These are phyloP conservation scores for Zaprionus bogoriensis DNA, from an alignment of 2,888 invertebrate species.

Conservation along the genomic window DNA sequence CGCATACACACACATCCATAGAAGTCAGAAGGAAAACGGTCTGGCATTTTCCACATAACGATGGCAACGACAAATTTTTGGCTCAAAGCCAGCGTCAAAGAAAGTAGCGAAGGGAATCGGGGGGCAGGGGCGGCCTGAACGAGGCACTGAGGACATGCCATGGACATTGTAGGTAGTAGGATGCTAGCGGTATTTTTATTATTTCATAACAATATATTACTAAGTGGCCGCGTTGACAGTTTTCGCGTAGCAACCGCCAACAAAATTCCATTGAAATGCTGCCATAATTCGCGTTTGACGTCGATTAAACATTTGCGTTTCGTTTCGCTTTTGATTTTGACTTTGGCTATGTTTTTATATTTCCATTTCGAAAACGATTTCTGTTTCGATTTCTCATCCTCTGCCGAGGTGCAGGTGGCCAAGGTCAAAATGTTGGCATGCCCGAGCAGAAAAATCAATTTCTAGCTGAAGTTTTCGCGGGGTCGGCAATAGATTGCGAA, in stretches of 20 bases:
- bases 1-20: constrained; percentile 4
- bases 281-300: background rate
- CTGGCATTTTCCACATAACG: constrained; percentile 45
- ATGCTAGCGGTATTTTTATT: constrained; percentile 35
- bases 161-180: constrained; percentile 7
- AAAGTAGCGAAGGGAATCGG: background rate
- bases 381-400: background rate
- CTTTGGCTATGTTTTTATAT: constrained; percentile 19
- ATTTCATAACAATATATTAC: constrained; percentile 48
- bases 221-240: constrained; percentile 38
- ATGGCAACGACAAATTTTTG: constrained; percentile 39
- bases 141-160: constrained; percentile 11
- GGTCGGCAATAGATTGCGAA: constrained; percentile 7
- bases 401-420: constrained; percentile 43
- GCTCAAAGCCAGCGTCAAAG: constrained; percentile 49
- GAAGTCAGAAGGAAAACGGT: constrained; percentile 27
- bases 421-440: constrained; percentile 42
- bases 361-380: no score
- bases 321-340: background rate
- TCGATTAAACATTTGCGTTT: background rate
- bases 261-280: background rate
- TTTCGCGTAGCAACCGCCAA: constrained; percentile 12
- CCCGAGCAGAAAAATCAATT: constrained; percentile 56
- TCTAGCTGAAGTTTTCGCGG: constrained; percentile 20
- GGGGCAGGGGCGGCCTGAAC: background rate